These are phyloP conservation scores for Gerris buenoi DNA, from an alignment of 1,140 invertebrate species.

Conservation along the genomic window DNA sequence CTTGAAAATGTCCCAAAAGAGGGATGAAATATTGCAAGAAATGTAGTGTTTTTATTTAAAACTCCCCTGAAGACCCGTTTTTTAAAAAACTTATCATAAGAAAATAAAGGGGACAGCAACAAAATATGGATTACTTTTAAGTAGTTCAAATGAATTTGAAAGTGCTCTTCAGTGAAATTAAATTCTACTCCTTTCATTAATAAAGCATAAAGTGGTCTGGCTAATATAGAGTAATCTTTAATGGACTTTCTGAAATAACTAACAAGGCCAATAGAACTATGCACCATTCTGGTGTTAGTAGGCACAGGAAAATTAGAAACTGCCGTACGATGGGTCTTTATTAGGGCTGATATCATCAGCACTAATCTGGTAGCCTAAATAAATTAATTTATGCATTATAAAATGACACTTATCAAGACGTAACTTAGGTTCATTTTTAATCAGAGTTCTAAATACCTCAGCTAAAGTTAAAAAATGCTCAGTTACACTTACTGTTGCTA, in stretches of 20 bases:
- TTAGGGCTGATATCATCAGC: not conserved
- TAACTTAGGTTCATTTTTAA: not conserved
- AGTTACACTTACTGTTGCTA: slow-evolving; percentile 15
- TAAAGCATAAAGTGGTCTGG: not conserved
- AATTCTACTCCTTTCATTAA: not conserved
- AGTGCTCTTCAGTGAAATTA: not conserved
- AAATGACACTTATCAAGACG: not conserved
- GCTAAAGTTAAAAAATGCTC: not conserved
- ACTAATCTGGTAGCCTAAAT: slow-evolving; percentile 1
- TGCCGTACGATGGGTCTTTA: not conserved
- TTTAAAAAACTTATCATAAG: no score
- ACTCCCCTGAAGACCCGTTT: no score
- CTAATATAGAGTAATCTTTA: not conserved
- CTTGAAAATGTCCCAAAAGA: no score
- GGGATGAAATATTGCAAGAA: no score
- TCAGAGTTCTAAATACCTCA: not conserved
- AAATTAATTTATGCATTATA: not conserved
- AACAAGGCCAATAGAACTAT: not conserved
- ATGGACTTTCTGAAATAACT: not conserved
- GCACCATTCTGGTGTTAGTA: not conserved
- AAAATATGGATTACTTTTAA: not conserved
- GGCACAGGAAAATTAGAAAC: not conserved
- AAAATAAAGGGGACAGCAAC: no score
- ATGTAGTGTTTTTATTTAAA: no score
- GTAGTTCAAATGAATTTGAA: slow-evolving; percentile 7